A percentile compares a stretch with the other conserved stretches of the same genome.
Evolutionary conservation across 2,113 vertebrate genomes (phyloP).

Genomic region (Phalacrocorax carbo): DNA sequence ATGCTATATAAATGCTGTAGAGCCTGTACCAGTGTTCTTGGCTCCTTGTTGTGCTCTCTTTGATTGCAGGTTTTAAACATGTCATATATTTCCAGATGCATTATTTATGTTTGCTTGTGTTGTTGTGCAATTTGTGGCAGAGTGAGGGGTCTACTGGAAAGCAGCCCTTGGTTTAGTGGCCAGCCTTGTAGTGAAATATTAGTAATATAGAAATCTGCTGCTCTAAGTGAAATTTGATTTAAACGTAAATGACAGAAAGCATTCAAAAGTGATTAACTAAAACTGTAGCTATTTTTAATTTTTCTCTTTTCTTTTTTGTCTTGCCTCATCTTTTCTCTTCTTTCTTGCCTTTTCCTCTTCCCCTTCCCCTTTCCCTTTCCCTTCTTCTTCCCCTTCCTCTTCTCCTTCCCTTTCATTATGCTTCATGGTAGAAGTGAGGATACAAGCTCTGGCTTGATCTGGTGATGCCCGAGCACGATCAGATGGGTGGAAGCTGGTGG

Average conservation of each 20-base stretch:
- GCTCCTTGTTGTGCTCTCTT: neutral
- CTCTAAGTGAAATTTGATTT: slow-evolving; percentile 50
- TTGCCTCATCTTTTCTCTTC: neutral
- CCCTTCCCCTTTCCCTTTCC: too few species aligned
- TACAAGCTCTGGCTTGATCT: neutral
- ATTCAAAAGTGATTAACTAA: neutral
- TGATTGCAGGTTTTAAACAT: slow-evolving; percentile 44
- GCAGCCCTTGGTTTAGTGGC: slow-evolving; percentile 49
- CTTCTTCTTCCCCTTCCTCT: neutral
- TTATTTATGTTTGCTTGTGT: slow-evolving; percentile 54
- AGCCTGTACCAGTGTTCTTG: slow-evolving; percentile 7
- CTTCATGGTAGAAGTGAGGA: neutral
- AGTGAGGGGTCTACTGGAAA: slow-evolving; percentile 39
- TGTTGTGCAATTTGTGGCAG: slow-evolving; percentile 71
- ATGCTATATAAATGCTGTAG: neutral
- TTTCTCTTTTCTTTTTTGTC: neutral
- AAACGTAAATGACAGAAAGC: slow-evolving; percentile 19
- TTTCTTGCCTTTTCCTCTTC: too few species aligned
- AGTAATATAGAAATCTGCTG: slow-evolving; percentile 64
- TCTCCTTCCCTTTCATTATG: neutral
- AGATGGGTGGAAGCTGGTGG: neutral
- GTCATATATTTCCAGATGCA: slow-evolving; percentile 28
- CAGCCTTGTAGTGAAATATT: slow-evolving; percentile 60
- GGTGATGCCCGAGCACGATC: accelerated
- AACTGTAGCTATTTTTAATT: neutral